Conservation (phyloP, 2,113 vertebrate genomes). For the Neolamprologus hecqui region DNA sequence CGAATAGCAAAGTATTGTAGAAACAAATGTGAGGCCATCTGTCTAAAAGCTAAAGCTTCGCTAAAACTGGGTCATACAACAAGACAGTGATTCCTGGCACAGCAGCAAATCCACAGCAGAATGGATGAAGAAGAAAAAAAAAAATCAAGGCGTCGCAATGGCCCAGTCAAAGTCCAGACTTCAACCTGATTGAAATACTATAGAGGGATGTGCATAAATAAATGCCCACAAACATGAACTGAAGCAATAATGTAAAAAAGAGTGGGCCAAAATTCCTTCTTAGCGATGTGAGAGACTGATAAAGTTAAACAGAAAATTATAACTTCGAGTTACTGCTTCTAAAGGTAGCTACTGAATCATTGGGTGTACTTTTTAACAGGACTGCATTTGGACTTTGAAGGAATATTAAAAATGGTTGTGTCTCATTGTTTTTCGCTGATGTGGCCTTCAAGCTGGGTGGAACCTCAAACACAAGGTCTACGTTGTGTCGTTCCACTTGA, state of each 20-base stretch:
- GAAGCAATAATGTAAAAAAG: neutral
- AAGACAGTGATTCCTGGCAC: neutral
- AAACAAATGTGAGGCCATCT: neutral
- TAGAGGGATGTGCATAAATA: neutral
- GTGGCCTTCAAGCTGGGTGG: constrained; percentile 38
- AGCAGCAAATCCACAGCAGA: neutral
- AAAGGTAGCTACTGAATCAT: neutral
- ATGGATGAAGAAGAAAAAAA: neutral
- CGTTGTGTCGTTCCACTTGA: constrained; percentile 32
- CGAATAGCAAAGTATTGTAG: neutral
- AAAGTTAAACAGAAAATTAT: neutral
- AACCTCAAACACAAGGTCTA: constrained; percentile 28
- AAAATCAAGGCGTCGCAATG: neutral
- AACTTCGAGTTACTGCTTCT: neutral
- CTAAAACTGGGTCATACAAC: neutral
- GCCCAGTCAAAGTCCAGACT: neutral
- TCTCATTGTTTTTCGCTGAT: neutral
- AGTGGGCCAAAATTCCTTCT: neutral
- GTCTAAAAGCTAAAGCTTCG: neutral
- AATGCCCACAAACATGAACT: neutral
- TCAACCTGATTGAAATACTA: neutral
- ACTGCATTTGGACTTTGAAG: neutral
- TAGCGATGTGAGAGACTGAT: neutral
- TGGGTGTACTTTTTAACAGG: neutral
- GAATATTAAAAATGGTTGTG: neutral